Evolutionary conservation across 2,113 vertebrate genomes (phyloP).

Genomic region (Myiagra hebetior): DNA sequence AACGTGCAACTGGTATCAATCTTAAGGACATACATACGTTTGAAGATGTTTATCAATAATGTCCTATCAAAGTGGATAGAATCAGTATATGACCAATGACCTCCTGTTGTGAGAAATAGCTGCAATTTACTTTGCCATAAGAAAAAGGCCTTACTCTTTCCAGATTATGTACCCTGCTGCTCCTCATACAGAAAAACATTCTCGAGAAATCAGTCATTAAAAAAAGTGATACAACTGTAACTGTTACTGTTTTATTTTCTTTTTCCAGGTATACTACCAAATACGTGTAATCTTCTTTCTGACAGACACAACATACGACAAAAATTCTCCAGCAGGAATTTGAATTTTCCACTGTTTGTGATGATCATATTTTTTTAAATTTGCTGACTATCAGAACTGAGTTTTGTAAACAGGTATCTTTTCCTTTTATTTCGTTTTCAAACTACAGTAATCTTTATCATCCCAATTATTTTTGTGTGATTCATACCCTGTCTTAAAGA

Average conservation of each 20-base stretch:
- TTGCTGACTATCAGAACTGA: neutral
- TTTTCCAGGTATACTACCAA: neutral
- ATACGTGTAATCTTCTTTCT: neutral
- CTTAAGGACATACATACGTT: neutral
- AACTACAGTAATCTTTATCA: neutral
- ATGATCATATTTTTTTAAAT: neutral
- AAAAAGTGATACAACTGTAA: neutral
- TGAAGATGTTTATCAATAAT: conserved; percentile 21
- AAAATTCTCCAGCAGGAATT: neutral
- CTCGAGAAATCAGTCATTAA: neutral
- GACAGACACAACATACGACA: neutral
- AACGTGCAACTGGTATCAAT: conserved; percentile 5
- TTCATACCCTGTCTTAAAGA: neutral
- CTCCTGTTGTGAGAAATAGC: neutral
- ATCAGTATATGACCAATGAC: neutral
- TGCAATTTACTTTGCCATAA: neutral
- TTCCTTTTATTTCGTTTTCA: neutral
- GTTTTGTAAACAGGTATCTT: neutral
- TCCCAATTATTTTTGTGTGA: neutral
- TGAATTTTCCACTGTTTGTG: neutral
- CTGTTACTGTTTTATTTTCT: neutral
- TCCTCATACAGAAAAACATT: neutral
- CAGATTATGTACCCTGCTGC: neutral
- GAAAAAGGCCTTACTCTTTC: neutral
- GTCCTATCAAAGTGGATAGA: neutral